Conservation (phyloP, 2,113 vertebrate genomes). For the Charadrius vociferus region DNA sequence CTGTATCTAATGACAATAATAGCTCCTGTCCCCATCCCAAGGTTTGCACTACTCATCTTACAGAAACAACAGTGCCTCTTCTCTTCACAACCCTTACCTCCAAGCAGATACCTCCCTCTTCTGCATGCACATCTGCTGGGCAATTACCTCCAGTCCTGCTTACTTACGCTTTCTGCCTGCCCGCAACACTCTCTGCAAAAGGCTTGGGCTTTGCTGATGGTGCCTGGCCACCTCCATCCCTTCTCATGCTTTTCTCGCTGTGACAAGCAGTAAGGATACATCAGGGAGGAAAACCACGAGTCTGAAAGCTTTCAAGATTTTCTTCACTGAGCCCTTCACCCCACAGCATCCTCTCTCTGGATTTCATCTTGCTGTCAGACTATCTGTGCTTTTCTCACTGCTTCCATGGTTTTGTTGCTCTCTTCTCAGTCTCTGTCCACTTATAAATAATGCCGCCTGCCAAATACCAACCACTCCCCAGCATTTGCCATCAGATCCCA, state of each 20-base stretch:
- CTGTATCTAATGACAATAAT: neutral
- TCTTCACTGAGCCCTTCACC: neutral
- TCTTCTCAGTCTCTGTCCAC: neutral
- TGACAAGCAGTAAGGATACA: neutral
- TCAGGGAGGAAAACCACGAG: neutral
- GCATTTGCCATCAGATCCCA: neutral
- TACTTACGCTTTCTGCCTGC: neutral
- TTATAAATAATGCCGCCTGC: neutral
- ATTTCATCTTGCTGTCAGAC: neutral
- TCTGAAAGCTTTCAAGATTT: neutral
- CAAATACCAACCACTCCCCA: neutral
- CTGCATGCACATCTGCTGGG: neutral
- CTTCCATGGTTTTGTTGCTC: neutral
- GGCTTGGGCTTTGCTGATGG: fast-evolving
- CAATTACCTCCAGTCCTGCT: neutral
- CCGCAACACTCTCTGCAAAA: neutral
- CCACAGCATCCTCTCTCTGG: neutral
- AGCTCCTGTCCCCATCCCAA: neutral
- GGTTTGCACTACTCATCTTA: neutral
- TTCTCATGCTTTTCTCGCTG: neutral
- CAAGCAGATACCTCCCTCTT: neutral
- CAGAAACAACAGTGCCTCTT: neutral
- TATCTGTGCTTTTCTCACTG: neutral
- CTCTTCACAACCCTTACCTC: neutral
- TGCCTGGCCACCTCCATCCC: too few species aligned